A percentile compares a stretch with the other conserved stretches of the same genome.
Evolutionary conservation across 2,113 vertebrate species (phyloP).

Genomic region (Rhabdomys dilectus): DNA sequence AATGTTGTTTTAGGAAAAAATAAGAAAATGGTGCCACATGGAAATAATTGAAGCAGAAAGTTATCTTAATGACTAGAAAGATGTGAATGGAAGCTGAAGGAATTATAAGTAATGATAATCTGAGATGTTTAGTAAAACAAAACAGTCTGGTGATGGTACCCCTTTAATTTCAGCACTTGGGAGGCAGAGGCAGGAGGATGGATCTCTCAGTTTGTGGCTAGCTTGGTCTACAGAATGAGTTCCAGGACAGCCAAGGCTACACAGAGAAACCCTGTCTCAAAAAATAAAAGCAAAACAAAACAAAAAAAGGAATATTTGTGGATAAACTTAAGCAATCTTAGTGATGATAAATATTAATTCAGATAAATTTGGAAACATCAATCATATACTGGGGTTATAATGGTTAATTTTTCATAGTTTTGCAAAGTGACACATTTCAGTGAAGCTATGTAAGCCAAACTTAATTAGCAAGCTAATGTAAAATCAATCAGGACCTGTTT

Average conservation of each 20-base stretch:
- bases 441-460: background rate
- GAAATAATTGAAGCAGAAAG: conserved; percentile 25
- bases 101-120: background rate
- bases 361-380: background rate
- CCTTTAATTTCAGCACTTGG: background rate
- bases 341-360: background rate
- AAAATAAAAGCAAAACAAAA: background rate
- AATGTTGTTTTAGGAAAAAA: conserved; percentile 9
- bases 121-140: background rate
- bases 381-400: background rate
- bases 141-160: background rate
- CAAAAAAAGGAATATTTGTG: background rate
- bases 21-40: conserved; percentile 21
- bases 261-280: background rate
- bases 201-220: no score
- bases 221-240: no score
- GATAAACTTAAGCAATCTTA: background rate
- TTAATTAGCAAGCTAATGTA: background rate
- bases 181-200: no score
- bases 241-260: no score
- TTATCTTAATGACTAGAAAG: conserved; percentile 12
- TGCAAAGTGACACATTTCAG: background rate
- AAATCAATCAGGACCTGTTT: background rate
- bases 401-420: background rate
- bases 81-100: background rate